These are phyloP conservation scores for Danaus plexippus DNA, from an alignment of 1,140 invertebrate species.

Conservation along the genomic window DNA sequence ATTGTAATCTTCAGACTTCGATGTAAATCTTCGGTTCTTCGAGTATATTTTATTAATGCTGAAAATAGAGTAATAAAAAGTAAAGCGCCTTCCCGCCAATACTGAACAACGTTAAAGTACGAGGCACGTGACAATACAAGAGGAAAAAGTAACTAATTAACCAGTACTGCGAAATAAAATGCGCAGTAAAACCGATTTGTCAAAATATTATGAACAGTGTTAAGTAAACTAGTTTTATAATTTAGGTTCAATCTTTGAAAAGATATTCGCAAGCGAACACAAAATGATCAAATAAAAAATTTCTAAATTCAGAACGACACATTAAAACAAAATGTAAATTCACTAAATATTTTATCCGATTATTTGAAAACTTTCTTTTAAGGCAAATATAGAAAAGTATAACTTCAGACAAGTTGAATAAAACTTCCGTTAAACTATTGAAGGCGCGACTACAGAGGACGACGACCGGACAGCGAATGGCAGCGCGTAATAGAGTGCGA, in stretches of 20 bases:
- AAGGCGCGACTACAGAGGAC: conserved; percentile 36
- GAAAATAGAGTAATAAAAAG: conserved; percentile 32
- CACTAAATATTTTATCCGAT: no score
- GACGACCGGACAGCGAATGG: conserved; percentile 56
- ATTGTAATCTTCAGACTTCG: conserved; percentile 46
- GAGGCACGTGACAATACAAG: conserved; percentile 39
- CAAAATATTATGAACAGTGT: no score
- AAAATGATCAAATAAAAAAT: no score
- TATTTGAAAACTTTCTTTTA: no score
- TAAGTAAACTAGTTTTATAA: no score
- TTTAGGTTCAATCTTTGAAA: no score
- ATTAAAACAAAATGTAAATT: no score
- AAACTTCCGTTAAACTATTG: conserved; percentile 38
- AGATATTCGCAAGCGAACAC: no score
- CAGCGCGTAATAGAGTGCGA: conserved; percentile 38
- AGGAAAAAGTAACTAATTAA: conserved; percentile 34
- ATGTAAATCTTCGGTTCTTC: conserved; percentile 24
- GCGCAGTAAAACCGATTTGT: no score
- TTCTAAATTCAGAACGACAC: no score
- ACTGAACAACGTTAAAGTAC: conserved; percentile 19
- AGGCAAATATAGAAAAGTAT: no score
- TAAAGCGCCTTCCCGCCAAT: conserved; percentile 29
- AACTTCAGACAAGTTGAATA: conserved; percentile 22
- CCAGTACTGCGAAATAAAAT: background rate
- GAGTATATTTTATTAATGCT: conserved; percentile 26